Evolutionary conservation across 2,113 vertebrate genomes (phyloP).

Genomic region (Mastomys natalensis): DNA sequence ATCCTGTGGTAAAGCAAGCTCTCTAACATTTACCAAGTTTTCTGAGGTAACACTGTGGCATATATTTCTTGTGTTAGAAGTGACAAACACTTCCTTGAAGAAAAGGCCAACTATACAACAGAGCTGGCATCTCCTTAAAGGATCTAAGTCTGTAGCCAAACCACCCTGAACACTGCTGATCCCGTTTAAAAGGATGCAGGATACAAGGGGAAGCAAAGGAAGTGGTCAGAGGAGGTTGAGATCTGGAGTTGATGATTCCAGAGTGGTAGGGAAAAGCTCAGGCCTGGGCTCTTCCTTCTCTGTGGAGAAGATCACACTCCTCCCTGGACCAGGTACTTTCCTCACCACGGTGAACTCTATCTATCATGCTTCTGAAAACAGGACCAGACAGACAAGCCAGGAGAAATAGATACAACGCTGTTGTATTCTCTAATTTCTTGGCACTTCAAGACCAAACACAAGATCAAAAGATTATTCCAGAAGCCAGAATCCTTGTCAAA

Average conservation of each 20-base stretch:
- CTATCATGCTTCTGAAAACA: neutral
- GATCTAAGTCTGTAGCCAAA: neutral
- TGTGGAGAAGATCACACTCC: neutral
- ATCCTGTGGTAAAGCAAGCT: neutral
- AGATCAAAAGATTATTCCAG: slow-evolving; percentile 2
- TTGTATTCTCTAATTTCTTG: neutral
- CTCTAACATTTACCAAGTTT: neutral
- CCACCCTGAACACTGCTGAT: neutral
- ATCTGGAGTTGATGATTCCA: neutral
- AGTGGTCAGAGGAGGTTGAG: neutral
- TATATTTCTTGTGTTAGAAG: neutral
- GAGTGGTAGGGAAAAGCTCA: neutral
- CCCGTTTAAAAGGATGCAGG: neutral
- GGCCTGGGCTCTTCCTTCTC: neutral
- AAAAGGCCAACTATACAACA: neutral
- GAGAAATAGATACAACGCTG: neutral
- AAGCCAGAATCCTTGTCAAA: neutral
- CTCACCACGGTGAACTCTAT: neutral
- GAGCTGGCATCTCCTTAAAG: neutral
- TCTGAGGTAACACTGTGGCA: neutral
- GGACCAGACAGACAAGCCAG: neutral
- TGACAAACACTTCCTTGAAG: slow-evolving; percentile 35
- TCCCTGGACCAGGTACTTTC: neutral
- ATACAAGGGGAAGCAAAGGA: neutral
- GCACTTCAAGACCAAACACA: neutral